Percentiles rank a stretch among this genome's conserved stretches.
Evolutionary conservation across 2,888 invertebrate genomes (phyloP).

Genomic region (Escarpia spicata): DNA sequence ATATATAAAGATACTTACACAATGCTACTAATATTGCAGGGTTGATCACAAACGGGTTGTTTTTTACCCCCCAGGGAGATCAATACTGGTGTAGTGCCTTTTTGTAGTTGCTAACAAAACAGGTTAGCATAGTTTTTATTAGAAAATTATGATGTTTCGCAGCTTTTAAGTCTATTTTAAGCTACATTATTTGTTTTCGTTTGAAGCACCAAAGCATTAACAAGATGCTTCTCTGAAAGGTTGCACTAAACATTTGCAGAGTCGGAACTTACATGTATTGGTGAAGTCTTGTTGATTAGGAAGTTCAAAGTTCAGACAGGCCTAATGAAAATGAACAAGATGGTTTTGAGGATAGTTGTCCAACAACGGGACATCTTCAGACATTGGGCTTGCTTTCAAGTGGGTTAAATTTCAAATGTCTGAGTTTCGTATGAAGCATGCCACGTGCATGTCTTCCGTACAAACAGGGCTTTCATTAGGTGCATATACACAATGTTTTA

Average conservation of each 20-base stretch:
- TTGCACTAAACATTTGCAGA: neutral
- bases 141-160: neutral
- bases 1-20: neutral
- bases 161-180: conserved; percentile 6
- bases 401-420: neutral
- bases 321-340: neutral
- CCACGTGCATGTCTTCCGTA: neutral
- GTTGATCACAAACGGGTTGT: neutral
- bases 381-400: neutral
- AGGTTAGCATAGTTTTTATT: neutral
- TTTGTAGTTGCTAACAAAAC: neutral
- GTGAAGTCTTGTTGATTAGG: neutral
- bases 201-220: conserved; percentile 4
- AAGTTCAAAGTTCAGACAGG: neutral
- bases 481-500: neutral
- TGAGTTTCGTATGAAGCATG: neutral
- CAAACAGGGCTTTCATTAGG: neutral
- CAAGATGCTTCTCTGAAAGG: neutral
- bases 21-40: neutral
- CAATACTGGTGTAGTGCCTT: neutral
- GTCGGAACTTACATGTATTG: neutral
- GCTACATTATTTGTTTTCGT: conserved; percentile 6
- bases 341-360: neutral
- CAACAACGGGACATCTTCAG: neutral
- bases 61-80: neutral